Evolutionary conservation across 2,888 invertebrate species (phyloP).

Genomic region (Tyria jacobaeae): DNA sequence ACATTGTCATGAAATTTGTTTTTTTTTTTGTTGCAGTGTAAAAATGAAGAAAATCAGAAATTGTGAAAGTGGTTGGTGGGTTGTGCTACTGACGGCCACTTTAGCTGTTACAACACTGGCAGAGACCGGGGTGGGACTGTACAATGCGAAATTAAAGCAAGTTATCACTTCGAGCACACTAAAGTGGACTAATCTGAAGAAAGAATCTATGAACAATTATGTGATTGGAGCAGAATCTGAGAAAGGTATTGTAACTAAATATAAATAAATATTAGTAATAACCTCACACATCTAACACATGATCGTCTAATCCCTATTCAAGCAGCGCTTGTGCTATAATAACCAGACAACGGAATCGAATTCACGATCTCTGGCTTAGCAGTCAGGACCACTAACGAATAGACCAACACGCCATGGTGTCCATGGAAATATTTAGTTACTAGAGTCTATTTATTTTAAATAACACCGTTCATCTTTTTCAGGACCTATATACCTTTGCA

Average conservation of each 20-base stretch:
- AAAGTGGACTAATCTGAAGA: constrained; percentile 88
- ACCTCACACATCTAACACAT: too few species aligned
- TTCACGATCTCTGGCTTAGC: too few species aligned
- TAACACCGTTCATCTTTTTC: constrained; percentile 39
- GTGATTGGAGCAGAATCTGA: constrained; percentile 87
- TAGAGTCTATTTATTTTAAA: not conserved
- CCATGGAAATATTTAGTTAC: not conserved
- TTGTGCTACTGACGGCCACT: constrained; percentile 71
- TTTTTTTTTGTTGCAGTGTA: constrained; percentile 52
- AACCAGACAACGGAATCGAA: too few species aligned
- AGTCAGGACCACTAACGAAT: too few species aligned
- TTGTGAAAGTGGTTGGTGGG: constrained; percentile 75
- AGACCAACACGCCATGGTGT: too few species aligned
- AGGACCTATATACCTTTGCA: constrained; percentile 90
- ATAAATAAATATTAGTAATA: too few species aligned
- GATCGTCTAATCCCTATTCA: too few species aligned
- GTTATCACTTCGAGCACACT: constrained; percentile 93
- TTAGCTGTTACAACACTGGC: constrained; percentile 66
- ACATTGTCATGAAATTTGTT: not conserved
- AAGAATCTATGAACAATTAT: constrained; percentile 83
- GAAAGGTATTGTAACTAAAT: constrained; percentile 64
- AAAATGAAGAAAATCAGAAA: constrained; percentile 77
- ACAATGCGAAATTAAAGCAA: constrained; percentile 86
- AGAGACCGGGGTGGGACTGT: constrained; percentile 74
- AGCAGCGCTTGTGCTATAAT: too few species aligned